These are phyloP conservation scores for Pheosia tremula DNA, from an alignment of 2,888 invertebrate species.

Conservation along the genomic window DNA sequence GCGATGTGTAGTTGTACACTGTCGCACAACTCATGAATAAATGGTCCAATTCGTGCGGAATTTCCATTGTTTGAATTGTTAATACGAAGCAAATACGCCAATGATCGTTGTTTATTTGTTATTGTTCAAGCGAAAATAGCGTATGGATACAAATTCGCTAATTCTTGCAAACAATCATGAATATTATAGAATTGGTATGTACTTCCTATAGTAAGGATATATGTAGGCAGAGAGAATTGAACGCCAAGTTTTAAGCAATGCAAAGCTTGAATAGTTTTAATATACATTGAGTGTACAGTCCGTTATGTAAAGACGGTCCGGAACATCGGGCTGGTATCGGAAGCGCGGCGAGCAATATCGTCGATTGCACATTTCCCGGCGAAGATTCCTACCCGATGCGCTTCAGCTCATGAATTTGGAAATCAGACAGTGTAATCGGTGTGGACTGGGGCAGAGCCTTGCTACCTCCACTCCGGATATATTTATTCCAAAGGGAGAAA, in stretches of 20 bases:
- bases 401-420: constrained; percentile 48
- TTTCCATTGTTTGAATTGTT: constrained; percentile 4
- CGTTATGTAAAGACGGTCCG: constrained; percentile 13
- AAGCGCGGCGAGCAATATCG: constrained; percentile 46
- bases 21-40: constrained; percentile 8
- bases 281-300: constrained; percentile 12
- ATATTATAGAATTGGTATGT: background rate
- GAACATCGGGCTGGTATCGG: constrained; percentile 21
- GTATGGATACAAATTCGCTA: constrained; percentile 1
- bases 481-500: constrained; percentile 10
- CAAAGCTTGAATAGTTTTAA: background rate
- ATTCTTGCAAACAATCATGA: background rate
- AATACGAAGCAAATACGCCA: constrained; percentile 4
- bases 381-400: constrained; percentile 7
- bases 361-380: constrained; percentile 52
- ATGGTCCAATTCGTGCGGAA: constrained; percentile 4
- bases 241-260: background rate
- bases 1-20: background rate
- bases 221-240: background rate
- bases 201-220: background rate
- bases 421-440: constrained; percentile 33
- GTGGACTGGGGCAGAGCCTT: constrained; percentile 9
- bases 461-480: constrained; percentile 8
- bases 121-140: constrained; percentile 5
- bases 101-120: constrained; percentile 7